A percentile compares a stretch with the other conserved stretches of the same genome.
Conservation (phyloP, 2,797 vertebrate genomes). For the Sparus aurata region DNA sequence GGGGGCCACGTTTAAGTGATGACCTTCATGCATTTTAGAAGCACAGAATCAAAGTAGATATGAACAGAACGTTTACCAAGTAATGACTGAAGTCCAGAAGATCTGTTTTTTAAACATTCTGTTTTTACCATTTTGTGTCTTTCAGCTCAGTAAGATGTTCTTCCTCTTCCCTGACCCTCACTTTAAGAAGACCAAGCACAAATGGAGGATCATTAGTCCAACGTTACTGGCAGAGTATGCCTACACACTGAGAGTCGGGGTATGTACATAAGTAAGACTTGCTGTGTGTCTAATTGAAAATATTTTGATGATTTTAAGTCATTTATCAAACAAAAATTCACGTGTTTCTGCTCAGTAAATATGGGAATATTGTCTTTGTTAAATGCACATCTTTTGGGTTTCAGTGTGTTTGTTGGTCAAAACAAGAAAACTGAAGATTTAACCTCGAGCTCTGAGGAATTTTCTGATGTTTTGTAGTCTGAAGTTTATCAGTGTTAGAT, state of each 20-base stretch:
- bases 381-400: background rate
- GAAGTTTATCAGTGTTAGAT: too few species aligned
- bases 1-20: constrained; percentile 19
- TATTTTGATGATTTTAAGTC: background rate
- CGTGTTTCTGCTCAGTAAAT: background rate
- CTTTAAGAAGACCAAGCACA: constrained; percentile 97
- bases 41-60: background rate
- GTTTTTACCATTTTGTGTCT: constrained; percentile 25
- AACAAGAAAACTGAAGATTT: background rate
- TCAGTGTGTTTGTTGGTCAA: background rate
- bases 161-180: constrained; percentile 97
- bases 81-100: background rate
- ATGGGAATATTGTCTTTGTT: too few species aligned
- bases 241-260: constrained; percentile 90
- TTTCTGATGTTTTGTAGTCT: background rate
- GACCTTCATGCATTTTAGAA: constrained; percentile 10
- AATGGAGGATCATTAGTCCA: constrained; percentile 95
- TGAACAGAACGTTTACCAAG: background rate
- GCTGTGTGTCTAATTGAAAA: background rate
- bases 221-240: constrained; percentile 93
- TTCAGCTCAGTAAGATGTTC: constrained; percentile 95
- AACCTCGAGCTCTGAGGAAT: background rate
- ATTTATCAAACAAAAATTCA: constrained; percentile 5
- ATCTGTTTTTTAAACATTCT: background rate
- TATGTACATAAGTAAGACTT: constrained; percentile 67